Base-by-base conservation (phyloP, 2,797 vertebrate genomes). In the Coregonus sp. region DNA sequence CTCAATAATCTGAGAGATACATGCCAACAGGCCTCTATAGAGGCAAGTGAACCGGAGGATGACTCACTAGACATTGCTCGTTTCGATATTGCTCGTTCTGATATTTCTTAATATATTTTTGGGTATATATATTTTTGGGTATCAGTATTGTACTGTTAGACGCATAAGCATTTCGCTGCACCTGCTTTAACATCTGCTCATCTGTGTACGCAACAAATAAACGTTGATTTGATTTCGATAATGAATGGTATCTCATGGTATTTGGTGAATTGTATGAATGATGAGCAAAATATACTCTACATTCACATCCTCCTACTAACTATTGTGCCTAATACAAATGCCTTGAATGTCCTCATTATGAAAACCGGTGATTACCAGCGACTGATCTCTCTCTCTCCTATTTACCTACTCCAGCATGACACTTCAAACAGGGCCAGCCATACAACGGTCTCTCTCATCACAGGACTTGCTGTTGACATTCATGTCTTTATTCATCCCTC, bases 211-310 rank as follows among this genome's bases (percentile, higher is more conserved):
- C 35, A 1, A 37, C 35, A 40, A 40, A 9, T 40, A 9, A 40
- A 9, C 37, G 37, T 2, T 40, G 37, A 40, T 40, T 40, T 1
- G 37, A 40, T 40, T 40, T 47, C 25, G 1, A 47, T 47, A 47
- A 6, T 5, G 31, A 20, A 40, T 47, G 40, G 9, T 59, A 59
- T 18, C 54, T 1, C 0, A 4, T 59, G 16, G 16, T 2, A n/a
- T 59, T 59, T 59, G 54, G 54, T 5, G 16, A 59, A n/a, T 59
- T 59, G 69, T 7, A 47, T 70, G 15, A 72, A 52, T 72, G 50
- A 52, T 72, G 4, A 72, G 37, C 12, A 47, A 72, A 72, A 72
- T 72, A 5, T 51, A 29, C 20, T 71, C 50, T 51, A 71, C 70
- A 14, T 25, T 72, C 2, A 40, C 69, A 25, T 50, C 47, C 5